Base-by-base conservation (phyloP, 2,888 invertebrate species). In the Nebria salina region DNA sequence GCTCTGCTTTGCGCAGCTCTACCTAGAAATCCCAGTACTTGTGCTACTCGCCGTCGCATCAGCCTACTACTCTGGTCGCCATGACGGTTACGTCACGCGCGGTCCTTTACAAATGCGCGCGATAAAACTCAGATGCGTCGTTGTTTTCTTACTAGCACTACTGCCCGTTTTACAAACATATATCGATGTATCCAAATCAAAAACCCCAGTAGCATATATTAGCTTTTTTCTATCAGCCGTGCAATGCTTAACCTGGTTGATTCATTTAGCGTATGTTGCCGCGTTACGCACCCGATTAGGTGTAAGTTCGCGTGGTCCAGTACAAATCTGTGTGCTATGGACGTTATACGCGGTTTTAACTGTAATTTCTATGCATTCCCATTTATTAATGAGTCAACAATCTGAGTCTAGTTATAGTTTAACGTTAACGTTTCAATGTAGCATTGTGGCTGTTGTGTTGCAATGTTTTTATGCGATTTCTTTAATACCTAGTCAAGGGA, bases 1-100 rank as follows among this genome's bases (percentile, higher is more conserved):
- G 80, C 90, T 93, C 82, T 98, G 97, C 88, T 97, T 97, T 87
- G 96, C 97, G 88, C 93, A 95, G 88, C 89, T 97, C 76, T 94
- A 93, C 86, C 90, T 98, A 64, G 93, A 95, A 88, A 91, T 95
- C 84, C 96, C 97, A 15, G 88, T 94, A 70, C 92, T 94, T 85
- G 91, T 92, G 73, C 85, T 96, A 64, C 91, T 97, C 84, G 95
- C 96, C 3, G 90, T 94, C 15, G 88, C 93, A 72, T 97, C 97
- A n/a, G 94, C 95, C 0, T 97, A 93, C 89, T 94, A 95, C 87
- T 93, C 94, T 84, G 96, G 96, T 11, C 92, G 91, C 84, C 92
- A 93, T 85, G 90, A 90, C 80, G 90, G 92, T 82, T 91, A 91
- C 88, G 92, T 94, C 4, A 89, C 91, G 11, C 91, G 95, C 77